These are phyloP conservation scores for Loripinus fragilis DNA, from an alignment of 2,888 invertebrate genomes.

Conservation along the genomic window DNA sequence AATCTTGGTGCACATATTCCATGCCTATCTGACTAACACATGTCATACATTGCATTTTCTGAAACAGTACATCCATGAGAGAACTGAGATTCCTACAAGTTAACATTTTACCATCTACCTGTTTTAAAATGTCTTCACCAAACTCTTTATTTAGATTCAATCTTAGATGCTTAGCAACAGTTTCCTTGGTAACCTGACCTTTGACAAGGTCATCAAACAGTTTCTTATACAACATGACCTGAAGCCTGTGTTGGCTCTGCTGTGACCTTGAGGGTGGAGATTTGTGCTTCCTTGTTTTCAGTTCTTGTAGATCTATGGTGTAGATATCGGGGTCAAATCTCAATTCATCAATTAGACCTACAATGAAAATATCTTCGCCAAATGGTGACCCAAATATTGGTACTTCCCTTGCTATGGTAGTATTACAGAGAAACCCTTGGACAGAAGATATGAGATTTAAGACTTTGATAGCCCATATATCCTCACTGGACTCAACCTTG, in stretches of 20 bases:
- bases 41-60: constrained; percentile 70
- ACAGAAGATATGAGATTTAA: constrained; percentile 74
- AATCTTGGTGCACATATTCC: constrained; percentile 79
- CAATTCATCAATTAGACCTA: constrained; percentile 80
- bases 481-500: constrained; percentile 75
- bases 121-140: constrained; percentile 62
- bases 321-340: constrained; percentile 77
- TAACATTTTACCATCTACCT: constrained; percentile 47
- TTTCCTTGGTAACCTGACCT: constrained; percentile 68
- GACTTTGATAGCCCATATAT: constrained; percentile 78
- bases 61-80: constrained; percentile 64
- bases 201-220: constrained; percentile 79
- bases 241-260: constrained; percentile 71
- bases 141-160: constrained; percentile 67
- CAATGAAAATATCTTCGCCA: constrained; percentile 72
- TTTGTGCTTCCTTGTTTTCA: constrained; percentile 73
- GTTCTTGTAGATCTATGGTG: constrained; percentile 73
- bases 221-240: constrained; percentile 79
- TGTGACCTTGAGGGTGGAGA: constrained; percentile 73
- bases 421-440: constrained; percentile 67
- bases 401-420: constrained; percentile 72
- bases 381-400: constrained; percentile 81
- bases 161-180: constrained; percentile 67
- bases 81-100: constrained; percentile 56
- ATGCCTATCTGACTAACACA: constrained; percentile 69